A percentile compares a stretch with the other conserved stretches of the same genome.
phyloP scores from a whole-genome alignment of 2,113 vertebrate species.

The Lophura nycthemera region DNA sequence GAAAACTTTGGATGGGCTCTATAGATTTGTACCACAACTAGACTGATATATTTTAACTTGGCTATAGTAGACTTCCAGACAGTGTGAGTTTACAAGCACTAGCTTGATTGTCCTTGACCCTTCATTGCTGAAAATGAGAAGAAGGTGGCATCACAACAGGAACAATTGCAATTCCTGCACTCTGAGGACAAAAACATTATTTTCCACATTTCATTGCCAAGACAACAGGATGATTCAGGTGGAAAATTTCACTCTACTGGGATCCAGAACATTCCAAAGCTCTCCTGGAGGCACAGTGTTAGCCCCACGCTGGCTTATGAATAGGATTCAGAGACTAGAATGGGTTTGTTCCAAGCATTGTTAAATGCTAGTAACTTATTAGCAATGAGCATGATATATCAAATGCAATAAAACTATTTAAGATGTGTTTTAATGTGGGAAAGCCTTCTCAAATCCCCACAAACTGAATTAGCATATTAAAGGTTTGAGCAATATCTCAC shows the following conservation, averaged over 20 bases:
- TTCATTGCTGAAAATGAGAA: background rate
- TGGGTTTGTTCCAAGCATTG: fast-evolving
- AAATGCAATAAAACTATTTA: background rate
- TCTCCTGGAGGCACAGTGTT: background rate
- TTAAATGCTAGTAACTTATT: background rate
- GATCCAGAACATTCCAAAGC: background rate
- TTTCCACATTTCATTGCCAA: background rate
- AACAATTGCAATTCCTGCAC: background rate
- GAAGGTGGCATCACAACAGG: background rate
- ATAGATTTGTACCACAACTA: background rate
- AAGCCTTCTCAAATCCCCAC: background rate
- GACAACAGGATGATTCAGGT: background rate
- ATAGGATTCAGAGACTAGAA: background rate
- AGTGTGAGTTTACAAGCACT: background rate
- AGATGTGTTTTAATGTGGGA: fast-evolving
- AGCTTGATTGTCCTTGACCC: background rate
- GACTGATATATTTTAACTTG: background rate
- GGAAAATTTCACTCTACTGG: background rate
- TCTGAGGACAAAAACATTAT: background rate
- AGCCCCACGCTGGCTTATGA: background rate
- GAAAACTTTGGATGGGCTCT: background rate
- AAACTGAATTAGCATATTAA: background rate
- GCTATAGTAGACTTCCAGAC: background rate
- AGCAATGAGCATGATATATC: background rate
- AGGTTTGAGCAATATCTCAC: background rate